phyloP scores from a whole-genome alignment of 2,888 invertebrate species.

The Yponomeuta plumbellus region DNA sequence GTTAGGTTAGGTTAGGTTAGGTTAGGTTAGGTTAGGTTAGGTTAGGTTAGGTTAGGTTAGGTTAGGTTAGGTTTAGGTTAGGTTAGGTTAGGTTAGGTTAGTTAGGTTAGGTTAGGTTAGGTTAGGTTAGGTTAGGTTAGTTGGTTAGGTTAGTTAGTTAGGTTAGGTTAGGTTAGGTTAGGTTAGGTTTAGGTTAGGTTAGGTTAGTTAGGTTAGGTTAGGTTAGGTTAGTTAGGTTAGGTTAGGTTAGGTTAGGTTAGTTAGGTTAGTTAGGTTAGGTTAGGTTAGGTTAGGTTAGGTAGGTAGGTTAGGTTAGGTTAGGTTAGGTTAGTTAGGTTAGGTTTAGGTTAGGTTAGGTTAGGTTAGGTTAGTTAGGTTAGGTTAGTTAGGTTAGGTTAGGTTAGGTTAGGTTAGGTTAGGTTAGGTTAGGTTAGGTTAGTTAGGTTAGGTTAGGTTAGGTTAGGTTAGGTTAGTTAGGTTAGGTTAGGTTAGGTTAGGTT shows the following conservation, averaged over 20 bases:
- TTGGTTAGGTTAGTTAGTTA: conserved; percentile 17
- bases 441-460: conserved; percentile 17
- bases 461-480: conserved; percentile 19
- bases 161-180: conserved; percentile 17
- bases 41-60: too few species aligned
- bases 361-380: conserved; percentile 18
- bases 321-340: too few species aligned
- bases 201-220: conserved; percentile 16
- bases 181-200: conserved; percentile 11
- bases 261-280: conserved; percentile 16
- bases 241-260: conserved; percentile 18
- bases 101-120: conserved; percentile 20
- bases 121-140: conserved; percentile 19
- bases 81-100: conserved; percentile 20
- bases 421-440: conserved; percentile 18
- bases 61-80: conserved; percentile 14
- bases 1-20: too few species aligned
- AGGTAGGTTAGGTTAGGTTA: too few species aligned
- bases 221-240: conserved; percentile 18
- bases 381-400: conserved; percentile 19
- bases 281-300: conserved; percentile 19
- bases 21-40: too few species aligned
- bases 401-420: conserved; percentile 18
- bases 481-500: conserved; percentile 20
- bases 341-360: conserved; percentile 15